Evolutionary conservation across 2,888 invertebrate genomes (phyloP), one percentile per base, ranked within the genome.

Genomic region (Meiosimyza platycephala): DNA sequence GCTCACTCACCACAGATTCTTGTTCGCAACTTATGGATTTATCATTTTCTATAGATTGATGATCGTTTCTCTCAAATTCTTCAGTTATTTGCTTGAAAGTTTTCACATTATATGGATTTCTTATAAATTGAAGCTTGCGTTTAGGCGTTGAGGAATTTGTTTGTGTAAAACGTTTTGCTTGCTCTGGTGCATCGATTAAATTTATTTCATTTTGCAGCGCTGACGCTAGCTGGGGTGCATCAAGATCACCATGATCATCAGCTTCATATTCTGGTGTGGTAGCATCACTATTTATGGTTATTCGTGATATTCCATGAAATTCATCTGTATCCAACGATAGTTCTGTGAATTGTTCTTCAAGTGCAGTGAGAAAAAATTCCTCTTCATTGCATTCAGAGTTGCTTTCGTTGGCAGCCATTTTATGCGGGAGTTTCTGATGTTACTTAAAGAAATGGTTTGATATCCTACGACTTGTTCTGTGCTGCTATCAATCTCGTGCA

Each of bases 81-180:
- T 40, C 40, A 0, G 7, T 9, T 40, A 40, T 40, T 40, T 40
- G 40, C 1, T 40, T 6, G 40, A 40, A 40, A 9, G 40, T 2
- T 40, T 9, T 40, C 40, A 40, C 40, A 40, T 9, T 9, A 40
- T 40, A 3, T 40, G 40, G 40, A 40, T 40, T 40, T 40, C 40
- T 40, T 40, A 40, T 22, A 22, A 22, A 52, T 64, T 70, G 62
- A 7, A 52, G 15, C 6, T 55, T 33, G 12, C 70, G 52, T 47
- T 70, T 70, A 12, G 70, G 70, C 15, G 70, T 70, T n/a, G 70
- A 70, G 3, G 59, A 59, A 13, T 40, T 40, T 2, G 62, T 52
- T 22, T 70, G 52, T 40, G 40, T 9, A 16, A 70, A 70, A 13
- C 48, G 54, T 16, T 70, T 62, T 52, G 22, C 69, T 62, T 52